Base-by-base conservation (phyloP, 1,140 invertebrate genomes). In the Pemphigus obesinymphae region DNA sequence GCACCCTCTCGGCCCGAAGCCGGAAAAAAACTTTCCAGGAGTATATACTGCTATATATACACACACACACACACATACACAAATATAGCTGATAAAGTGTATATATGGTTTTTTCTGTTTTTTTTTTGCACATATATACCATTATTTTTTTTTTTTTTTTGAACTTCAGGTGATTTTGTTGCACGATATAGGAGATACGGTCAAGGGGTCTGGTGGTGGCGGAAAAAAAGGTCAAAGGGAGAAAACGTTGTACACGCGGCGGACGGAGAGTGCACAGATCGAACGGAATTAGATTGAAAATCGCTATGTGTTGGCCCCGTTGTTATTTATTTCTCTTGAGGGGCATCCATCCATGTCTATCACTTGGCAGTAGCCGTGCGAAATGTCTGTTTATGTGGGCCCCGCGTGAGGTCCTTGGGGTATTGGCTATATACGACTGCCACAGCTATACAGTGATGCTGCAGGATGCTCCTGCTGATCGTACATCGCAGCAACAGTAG, bases 231-330 rank as follows among this genome's bases (percentile, higher is more conserved):
- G 37, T 45, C 40, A 70, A 34, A 29, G 68, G 15, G 40, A 45
- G 68, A 20, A 43, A 45, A 8, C 23, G n/a, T n/a, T n/a, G n/a
- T n/a, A n/a, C 11, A 23, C 34, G n/a, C 11, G n/a, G 11, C 31
- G 34, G 34, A 37, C 15, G 17, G 10, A 40, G 17, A 31, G 68
- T 23, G 48, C 29, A 20, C n/a, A 23, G 48, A 55, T 75, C 48
- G 48, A 78, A 53, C 73, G 73, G 50, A 78, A 78, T 78, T 78
- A 58, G 73, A 78, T 78, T 78, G 73, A 78, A 78, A 78, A 78
- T 78, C 53, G 48, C 15, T 17, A 20, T 43, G 43, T 73, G 72
- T 31, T 29, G 45, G 50, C 34, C 7, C 31, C 37, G 73, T 58
- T 53, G 48, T 55, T 78, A 55, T 78, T 78, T 78, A 78, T 78